Base-by-base conservation (phyloP, 23 tunicate genomes). In the Phallusia fumigata region DNA sequence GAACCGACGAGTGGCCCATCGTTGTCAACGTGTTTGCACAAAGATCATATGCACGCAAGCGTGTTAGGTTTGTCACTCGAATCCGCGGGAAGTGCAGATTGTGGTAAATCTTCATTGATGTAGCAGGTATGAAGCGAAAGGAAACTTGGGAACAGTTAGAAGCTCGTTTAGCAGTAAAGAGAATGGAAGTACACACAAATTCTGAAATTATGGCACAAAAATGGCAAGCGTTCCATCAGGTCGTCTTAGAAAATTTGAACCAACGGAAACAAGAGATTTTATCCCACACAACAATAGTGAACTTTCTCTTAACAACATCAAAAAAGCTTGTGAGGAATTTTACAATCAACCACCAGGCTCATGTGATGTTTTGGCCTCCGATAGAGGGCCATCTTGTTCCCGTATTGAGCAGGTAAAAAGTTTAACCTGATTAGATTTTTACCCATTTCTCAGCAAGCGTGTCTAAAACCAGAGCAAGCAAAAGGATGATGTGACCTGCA, bases 291-390 rank as follows among this genome's bases (percentile, higher is more conserved):
- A 26, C 18, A 24, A 16, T 24, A 15, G 30, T 53, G 74, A 53
- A 30, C 44, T 52, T 40, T 30, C 83, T 15, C 74, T 80, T 53
- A 32, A 51, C 1, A 80, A 52, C 31, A 33, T 80, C 0, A 80
- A 80, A 52, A 51, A 51, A 31, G 73, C 83, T 18, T 80, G 83
- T 52, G 83, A 80, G 35, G 36, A 30, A 34, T 52, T 35, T 33
- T 80, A 44, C 33, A 51, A 52, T 26, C 21, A 80, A 34, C 36
- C 83, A 18, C 8, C 49, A 10, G 73, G 83, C 11, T 52, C 83
- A 8, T 80, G 83, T 80, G 83, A 80, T 80, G 83, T 80, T 33
- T 53, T 80, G 74, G 83, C 83, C 10, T 80, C 83, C 6, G 83
- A 80, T 53, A 51, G 83, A 51, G 83, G 83, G 18, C 83, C 83